A percentile compares a stretch with the other conserved stretches of the same genome.
Conservation (phyloP, 2,113 vertebrate species). For the Oreochromis niloticus region DNA sequence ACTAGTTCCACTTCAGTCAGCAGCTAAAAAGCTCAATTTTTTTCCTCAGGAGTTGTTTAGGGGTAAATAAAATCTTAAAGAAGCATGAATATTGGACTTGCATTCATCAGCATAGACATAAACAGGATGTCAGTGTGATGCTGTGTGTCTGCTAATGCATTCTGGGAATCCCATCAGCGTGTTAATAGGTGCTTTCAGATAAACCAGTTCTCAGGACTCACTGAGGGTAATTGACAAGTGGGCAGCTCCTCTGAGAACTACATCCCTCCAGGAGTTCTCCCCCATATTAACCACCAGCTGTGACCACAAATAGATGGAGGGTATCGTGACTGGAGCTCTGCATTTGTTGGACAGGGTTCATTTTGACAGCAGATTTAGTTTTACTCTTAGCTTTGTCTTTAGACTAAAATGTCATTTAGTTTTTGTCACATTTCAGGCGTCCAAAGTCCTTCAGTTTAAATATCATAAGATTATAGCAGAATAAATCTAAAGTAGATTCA, state of each 20-base stretch:
- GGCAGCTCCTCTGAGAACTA: not conserved
- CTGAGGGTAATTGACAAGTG: not conserved
- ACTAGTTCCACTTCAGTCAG: not conserved
- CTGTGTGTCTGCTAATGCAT: not conserved
- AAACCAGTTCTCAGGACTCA: not conserved
- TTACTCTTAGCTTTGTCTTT: not conserved
- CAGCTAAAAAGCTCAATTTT: not conserved
- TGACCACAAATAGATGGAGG: not conserved
- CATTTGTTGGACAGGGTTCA: not conserved
- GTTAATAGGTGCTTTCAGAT: not conserved
- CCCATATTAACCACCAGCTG: not conserved
- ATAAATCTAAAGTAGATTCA: not conserved
- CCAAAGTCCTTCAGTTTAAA: not conserved
- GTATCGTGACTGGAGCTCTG: not conserved
- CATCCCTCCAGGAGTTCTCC: not conserved
- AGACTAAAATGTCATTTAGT: not conserved
- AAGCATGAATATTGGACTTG: not conserved
- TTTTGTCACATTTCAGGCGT: not conserved
- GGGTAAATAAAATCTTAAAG: not conserved
- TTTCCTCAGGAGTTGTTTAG: not conserved
- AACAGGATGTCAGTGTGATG: not conserved
- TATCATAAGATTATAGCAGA: not conserved
- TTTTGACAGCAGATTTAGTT: not conserved
- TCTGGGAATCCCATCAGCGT: not conserved
- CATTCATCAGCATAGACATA: not conserved